Evolutionary conservation across 2,113 vertebrate species (phyloP), one percentile per base, ranked within the genome.

Genomic region (Heterotilapia buettikoferi): DNA sequence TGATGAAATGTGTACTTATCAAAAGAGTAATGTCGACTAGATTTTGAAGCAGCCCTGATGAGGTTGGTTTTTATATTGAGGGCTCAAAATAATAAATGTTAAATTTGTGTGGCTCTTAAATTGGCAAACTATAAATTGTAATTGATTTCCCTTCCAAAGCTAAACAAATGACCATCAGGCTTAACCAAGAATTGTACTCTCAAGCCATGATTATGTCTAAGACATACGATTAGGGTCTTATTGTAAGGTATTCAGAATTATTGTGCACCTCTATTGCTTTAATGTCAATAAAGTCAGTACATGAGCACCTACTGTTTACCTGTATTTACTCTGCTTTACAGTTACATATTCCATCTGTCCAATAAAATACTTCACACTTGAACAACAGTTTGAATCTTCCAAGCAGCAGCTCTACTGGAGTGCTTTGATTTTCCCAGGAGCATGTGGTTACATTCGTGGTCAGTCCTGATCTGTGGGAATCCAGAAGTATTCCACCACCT

Each of bases 211-310:
- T 24, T 83, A 29, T 93, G 84, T 92, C 57, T 43, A 63, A 73
- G 66, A 59, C 68, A 88, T 86, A 91, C 66, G 31, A 91, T 95
- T 91, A 80, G 73, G 80, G 92, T 94, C 86, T 93, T 91, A 88
- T 80, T 94, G 89, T 91, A 92, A 91, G 68, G 84, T 92, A 92
- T 90, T 91, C 88, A 88, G 76, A 86, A 93, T 93, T 90, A 92
- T 92, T 92, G 92, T 95, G 89, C 94, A 95, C 93, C 88, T 90
- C 92, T 95, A 81, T 93, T 96, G 95, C 96, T 96, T 94, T 92
- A 95, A 94, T 93, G 92, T 95, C 94, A 97, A 95, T 97, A 97
- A 97, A 97, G 43, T 88, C 92, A 94, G 82, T 90, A 95, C 94
- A 94, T 94, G 91, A 95, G 94, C 93, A 96, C 85, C 88, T 9